Evolutionary conservation across 2,797 vertebrate species (phyloP).

Genomic region (Eidolon dupreanum): DNA sequence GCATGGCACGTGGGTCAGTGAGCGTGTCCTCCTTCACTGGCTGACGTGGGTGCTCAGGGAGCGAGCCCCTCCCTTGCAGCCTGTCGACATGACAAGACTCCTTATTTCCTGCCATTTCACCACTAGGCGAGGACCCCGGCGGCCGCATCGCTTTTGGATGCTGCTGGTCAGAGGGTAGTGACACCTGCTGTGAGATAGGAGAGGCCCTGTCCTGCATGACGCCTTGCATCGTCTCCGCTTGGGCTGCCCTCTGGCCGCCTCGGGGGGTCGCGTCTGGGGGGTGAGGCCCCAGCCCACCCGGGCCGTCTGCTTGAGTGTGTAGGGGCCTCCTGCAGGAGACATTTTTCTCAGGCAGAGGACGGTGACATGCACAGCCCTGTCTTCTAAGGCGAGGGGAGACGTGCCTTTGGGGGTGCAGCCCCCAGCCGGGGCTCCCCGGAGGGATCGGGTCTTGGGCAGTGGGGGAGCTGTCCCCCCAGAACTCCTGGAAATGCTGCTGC

Average conservation of each 20-base stretch:
- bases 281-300: background rate
- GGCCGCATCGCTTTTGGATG: fast-evolving
- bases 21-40: background rate
- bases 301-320: background rate
- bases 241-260: no score
- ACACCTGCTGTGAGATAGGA: fast-evolving
- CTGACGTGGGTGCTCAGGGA: fast-evolving
- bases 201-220: fast-evolving
- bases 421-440: background rate
- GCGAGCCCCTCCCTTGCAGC: background rate
- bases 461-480: background rate
- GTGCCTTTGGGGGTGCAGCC: fast-evolving
- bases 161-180: background rate
- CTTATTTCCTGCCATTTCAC: background rate
- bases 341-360: background rate
- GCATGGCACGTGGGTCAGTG: fast-evolving
- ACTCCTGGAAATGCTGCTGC: background rate
- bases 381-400: background rate
- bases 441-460: background rate
- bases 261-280: background rate
- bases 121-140: fast-evolving
- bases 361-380: fast-evolving
- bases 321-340: background rate
- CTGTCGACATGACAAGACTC: fast-evolving
- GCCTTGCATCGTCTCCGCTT: fast-evolving